Base-by-base conservation (phyloP, 2,113 vertebrate species). In the Thermophis baileyi region DNA sequence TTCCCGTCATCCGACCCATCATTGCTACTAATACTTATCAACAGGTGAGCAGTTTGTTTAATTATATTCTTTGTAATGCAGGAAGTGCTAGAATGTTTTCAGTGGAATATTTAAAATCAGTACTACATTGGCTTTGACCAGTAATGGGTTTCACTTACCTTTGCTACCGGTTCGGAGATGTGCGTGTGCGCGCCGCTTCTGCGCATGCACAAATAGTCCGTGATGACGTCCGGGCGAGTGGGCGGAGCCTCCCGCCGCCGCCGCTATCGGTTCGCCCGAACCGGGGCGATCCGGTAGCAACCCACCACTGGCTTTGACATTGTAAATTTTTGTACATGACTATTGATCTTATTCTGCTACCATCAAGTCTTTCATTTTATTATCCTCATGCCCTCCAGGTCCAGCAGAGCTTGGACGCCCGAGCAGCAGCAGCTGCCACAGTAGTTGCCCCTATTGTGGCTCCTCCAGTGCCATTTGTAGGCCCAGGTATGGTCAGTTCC, bases 21-120 rank as follows among this genome's bases (percentile, higher is more conserved):
- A 99, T 99, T 35, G 98, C 98, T 14, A 99, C 99, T 74, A 99
- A 99, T 97, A 99, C 99, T 85, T 99, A 99, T 95, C 98, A 98
- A 93, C 98, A 98, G 98, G 98, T 99, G 91, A 16, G 95, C 81
- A 40, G 10, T n/a, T 7, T 30, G 9, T 49, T 49, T 27, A 22
- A 63, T 0, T 12, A 51, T 91, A 27, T 74, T 3, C 5, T n/a
- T 49, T 27, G 27, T 35, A 14, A 11, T 18, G 11, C 47, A 63
- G 30, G 25, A 55, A 11, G 25, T 4, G 25, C 25, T 40, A 54
- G 50, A 24, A 8, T 91, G 27, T 14, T 69, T 88, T 53, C 49
- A 46, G 57, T 30, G 47, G 14, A 88, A 30, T 11, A 14, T 16
- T 88, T 69, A 8, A 53, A 88, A 9, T 46, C 49, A 74, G 49